Evolutionary conservation across 92 coral and sea anemone genomes (phyloP), one percentile per base, ranked within the genome.

Genomic region (Porites divaricata): DNA sequence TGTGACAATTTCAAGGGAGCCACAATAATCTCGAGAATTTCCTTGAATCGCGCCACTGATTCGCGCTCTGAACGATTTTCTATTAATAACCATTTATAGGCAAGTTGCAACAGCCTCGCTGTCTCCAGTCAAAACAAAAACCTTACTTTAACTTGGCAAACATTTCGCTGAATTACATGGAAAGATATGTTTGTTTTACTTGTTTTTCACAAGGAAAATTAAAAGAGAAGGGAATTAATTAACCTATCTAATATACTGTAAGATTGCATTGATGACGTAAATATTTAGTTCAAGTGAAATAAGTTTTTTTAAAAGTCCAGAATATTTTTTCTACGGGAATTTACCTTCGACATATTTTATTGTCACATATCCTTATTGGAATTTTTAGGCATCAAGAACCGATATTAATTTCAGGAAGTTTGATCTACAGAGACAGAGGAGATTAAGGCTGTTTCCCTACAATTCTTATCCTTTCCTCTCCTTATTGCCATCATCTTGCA

Each of bases 111-210:
- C 72, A 72, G 86, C 73, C 86, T 14, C 23, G 50, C 24, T 48
- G 86, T 72, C 86, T 82, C 86, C 79, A 58, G 41, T 16, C 41
- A 41, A 71, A 49, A 41, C 25, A 23, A 51, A 69, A 63, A 72
- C 52, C 50, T 56, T 79, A 73, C 71, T 82, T 79, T 79, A 82
- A 52, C 41, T 72, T 82, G 86, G 72, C 86, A 54, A 66, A 61
- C 24, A 8, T 15, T 72, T 28, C 28, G 25, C 15, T 26, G 50
- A 26, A 59, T 15, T 69, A 53, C 13, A 12, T 24, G 25, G 20
- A 67, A 17, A 9, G 51, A 25, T 8, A 67, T 13, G 76, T 70
- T 54, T 68, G 66, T 69, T 69, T 56, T 26, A 17, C 7, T 51
- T 64, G 45, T 45, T 49, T 78, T 24, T 3, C 59, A 4, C 64